Evolutionary conservation across 2,888 invertebrate genomes (phyloP).

Genomic region (Agrochola lychnidis): DNA sequence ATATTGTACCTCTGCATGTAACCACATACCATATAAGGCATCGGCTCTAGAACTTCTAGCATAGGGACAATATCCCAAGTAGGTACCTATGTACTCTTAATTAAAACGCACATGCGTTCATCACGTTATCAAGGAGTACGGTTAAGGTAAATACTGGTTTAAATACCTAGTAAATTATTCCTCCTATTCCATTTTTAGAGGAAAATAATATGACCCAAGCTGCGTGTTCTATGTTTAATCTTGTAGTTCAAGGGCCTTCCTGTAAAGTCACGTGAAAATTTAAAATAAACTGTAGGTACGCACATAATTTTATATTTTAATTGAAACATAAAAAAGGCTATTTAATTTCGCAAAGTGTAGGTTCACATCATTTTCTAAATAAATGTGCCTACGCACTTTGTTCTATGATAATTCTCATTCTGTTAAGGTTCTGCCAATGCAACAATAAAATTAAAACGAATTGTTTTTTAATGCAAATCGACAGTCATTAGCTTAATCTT

Average conservation of each 20-base stretch:
- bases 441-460: not conserved
- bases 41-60: not conserved
- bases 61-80: not conserved
- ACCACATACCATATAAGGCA: not conserved
- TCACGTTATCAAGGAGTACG: not conserved
- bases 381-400: not conserved
- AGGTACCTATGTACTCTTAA: not conserved
- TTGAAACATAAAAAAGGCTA: not conserved
- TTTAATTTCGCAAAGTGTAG: not conserved
- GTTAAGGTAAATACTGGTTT: constrained; percentile 43
- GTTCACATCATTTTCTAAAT: not conserved
- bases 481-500: not conserved
- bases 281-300: not conserved
- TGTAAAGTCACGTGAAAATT: constrained; percentile 1
- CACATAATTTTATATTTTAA: not conserved
- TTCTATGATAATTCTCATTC: not conserved
- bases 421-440: too few species aligned
- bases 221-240: constrained; percentile 1
- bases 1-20: not conserved
- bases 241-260: constrained; percentile 6
- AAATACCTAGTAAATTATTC: constrained; percentile 22
- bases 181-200: constrained; percentile 18
- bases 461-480: not conserved
- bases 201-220: constrained; percentile 18
- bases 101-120: constrained; percentile 13